phyloP scores from a whole-genome alignment of 1,140 invertebrate genomes.

The Sycophila sp. region DNA sequence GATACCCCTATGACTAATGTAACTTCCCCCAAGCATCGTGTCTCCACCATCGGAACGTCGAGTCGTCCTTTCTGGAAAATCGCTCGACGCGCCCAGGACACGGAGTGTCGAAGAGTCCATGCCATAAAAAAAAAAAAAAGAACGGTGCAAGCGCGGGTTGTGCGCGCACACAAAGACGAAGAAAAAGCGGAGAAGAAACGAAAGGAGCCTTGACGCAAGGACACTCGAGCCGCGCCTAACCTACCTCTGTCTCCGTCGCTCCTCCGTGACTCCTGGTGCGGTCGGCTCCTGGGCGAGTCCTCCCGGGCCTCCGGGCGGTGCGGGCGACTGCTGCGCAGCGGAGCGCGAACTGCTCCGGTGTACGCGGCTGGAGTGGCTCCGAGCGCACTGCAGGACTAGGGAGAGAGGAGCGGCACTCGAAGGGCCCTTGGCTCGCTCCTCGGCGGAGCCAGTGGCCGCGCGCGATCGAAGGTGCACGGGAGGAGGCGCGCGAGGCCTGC shows the following conservation, averaged over 20 bases:
- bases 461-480: conserved; percentile 14
- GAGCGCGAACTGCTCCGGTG: neutral
- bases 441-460: neutral
- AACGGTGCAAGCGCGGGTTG: too few species aligned
- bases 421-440: neutral
- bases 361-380: neutral
- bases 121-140: too few species aligned
- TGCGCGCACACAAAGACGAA: too few species aligned
- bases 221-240: conserved; percentile 5
- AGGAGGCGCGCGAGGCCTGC: too few species aligned
- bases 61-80: neutral
- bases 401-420: neutral
- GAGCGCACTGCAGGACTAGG: neutral
- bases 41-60: too few species aligned
- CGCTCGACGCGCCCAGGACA: neutral
- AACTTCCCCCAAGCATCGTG: too few species aligned
- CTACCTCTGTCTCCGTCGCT: conserved; percentile 12
- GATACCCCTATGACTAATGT: too few species aligned
- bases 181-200: neutral
- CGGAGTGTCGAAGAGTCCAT: too few species aligned
- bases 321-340: neutral
- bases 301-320: neutral
- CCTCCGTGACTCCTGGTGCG: neutral
- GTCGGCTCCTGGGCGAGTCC: neutral
- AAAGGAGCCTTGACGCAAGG: neutral